A percentile compares a stretch with the other conserved stretches of the same genome.
phyloP scores from a whole-genome alignment of 2,888 invertebrate genomes.

The Drosophila kambysellisi region DNA sequence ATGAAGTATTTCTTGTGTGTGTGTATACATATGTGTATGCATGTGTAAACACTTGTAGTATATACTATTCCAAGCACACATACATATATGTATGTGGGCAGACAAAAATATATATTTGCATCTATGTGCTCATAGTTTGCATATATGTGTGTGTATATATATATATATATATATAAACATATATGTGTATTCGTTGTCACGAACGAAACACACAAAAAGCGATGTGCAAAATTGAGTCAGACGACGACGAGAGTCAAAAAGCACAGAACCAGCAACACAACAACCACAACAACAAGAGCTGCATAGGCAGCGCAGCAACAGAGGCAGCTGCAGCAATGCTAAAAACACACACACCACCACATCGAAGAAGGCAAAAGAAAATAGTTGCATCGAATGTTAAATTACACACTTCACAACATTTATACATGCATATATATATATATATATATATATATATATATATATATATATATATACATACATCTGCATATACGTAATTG shows the following conservation, averaged over 20 bases:
- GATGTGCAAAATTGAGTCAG: constrained; percentile 43
- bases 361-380: constrained; percentile 41
- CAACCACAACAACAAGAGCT: not conserved
- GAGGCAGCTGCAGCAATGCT: constrained; percentile 23
- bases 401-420: not conserved
- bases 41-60: constrained; percentile 4
- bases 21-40: not conserved
- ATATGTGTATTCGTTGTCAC: constrained; percentile 33
- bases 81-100: constrained; percentile 2
- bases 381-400: constrained; percentile 27
- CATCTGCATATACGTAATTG: not conserved
- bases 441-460: not conserved
- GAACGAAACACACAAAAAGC: constrained; percentile 34
- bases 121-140: not conserved
- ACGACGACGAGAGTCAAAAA: constrained; percentile 33
- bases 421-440: not conserved
- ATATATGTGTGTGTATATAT: not conserved
- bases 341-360: constrained; percentile 36
- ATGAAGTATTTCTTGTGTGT: too few species aligned
- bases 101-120: constrained; percentile 10
- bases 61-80: not conserved
- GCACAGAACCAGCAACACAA: constrained; percentile 2
- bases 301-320: not conserved
- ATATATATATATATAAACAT: constrained; percentile 4
- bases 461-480: too few species aligned